Base-by-base conservation (phyloP, 1,140 invertebrate species). In the Yoshiicerus persimilis region DNA sequence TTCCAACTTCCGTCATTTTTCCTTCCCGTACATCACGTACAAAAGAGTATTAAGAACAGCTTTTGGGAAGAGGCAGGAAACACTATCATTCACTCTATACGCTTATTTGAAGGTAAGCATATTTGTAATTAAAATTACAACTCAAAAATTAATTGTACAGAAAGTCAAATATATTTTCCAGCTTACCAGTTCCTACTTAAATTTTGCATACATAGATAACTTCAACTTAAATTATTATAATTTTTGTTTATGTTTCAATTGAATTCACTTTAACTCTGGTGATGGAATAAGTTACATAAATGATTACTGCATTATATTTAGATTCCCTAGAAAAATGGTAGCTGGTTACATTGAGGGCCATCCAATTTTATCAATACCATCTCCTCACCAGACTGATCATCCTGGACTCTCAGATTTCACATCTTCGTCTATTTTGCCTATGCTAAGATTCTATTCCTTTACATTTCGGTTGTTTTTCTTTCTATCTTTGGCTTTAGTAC, bases 361-460 rank as follows among this genome's bases (percentile, higher is more conserved):
- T 66, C 86, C 86, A 1, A 20, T 90, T 32, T 39, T 90, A n/a
- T 87, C 84, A 4, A 88, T 90, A 41, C 89, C 89, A 6, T 6
- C 20, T 13, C 90, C 90, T 4, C 89, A 91, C 70, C 10, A 0
- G 30, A 27, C 56, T 6, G 90, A 91, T 11, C 90, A 91, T 84
- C 88, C 89, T 13, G 90, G 90, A 11, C 75, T 91, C 11, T 77
- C 88, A 10, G 64, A 70, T 6, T 91, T 90, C 41, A 88, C 84
- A 4, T 39, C 87, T 8, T 4, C 39, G 4, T 90, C 89, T 11
- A 87, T 91, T 16, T 34, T 91, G 11, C 90, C 90, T 0, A 47
- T 89, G 30, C 86, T 91, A 11, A 56, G 90, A 75, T 91, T 91
- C 80, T 90, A 91, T 62, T 91, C 90, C n/a, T 88, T 88, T 30